Base-by-base conservation (phyloP, 2,888 invertebrate genomes). In the Acanthosepion esculentum region DNA sequence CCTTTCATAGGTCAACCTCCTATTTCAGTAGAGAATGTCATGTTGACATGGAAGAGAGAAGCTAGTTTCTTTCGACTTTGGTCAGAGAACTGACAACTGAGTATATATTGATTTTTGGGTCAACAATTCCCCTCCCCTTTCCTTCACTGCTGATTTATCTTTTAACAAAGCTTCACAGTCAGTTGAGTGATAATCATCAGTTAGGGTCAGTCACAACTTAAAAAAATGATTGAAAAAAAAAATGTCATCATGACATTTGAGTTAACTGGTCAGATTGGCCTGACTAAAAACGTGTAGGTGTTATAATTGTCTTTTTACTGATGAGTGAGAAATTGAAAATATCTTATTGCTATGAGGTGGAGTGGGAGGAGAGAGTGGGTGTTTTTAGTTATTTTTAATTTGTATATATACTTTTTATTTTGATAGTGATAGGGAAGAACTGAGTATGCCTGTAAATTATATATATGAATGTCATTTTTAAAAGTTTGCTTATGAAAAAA, bases 61-160 rank as follows among this genome's bases (percentile, higher is more conserved):
- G 78, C n/a, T 78, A n/a, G 78, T 78, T 78, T 78, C 78, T 78
- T 29, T 78, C 78, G 78, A 78, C 78, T 78, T 78, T 78, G 78
- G 78, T 78, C 78, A n/a, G 78, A 78, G 78, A 78, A 78, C 78
- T 78, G 78, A 78, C 78, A 78, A 78, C 78, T 78, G 78, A 78
- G 78, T 78, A 78, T 78, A 78, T 78, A 78, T 78, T 78, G 78
- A 78, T 78, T 78, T 78, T 78, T 78, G 78, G 78, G 78, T 78
- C 78, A 78, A 78, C 78, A 78, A 20, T 59, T 12, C 78, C 78
- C 78, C 78, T 33, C 78, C 33, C 78, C 78, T 78, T 33, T 33
- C 78, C n/a, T 4, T 78, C 78, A 15, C 33, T 15, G n/a, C n/a
- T 33, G 78, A n/a, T 78, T 78, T 78, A 78, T 78, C 78, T 78